Evolutionary conservation across 2,797 vertebrate species (phyloP).

Genomic region (Trachops cirrhosus): DNA sequence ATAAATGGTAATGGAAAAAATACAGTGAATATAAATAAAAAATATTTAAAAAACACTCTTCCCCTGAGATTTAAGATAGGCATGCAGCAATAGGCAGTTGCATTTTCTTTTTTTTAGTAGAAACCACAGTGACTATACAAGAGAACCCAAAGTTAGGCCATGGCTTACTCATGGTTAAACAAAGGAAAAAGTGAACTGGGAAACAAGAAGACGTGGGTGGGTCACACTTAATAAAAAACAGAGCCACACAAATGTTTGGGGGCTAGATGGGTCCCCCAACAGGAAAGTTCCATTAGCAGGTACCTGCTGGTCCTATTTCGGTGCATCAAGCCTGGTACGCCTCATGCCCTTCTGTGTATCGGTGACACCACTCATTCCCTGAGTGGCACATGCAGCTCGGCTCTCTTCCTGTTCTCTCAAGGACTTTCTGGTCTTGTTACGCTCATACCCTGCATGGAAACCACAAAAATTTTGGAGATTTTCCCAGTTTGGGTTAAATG

Average conservation of each 20-base stretch:
- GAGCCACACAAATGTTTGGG: background rate
- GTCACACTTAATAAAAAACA: background rate
- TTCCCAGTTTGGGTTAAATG: background rate
- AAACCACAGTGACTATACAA: background rate
- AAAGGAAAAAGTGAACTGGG: background rate
- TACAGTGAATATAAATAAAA: background rate
- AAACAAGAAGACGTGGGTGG: conserved; percentile 2
- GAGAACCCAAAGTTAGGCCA: background rate
- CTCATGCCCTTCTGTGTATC: background rate
- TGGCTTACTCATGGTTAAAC: background rate
- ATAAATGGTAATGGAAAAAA: background rate
- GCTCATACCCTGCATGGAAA: background rate
- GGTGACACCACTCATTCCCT: background rate
- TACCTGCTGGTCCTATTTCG: background rate
- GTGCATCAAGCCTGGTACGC: background rate
- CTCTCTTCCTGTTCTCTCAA: background rate
- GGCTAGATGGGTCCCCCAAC: background rate
- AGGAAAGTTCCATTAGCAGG: background rate
- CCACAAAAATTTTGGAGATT: background rate
- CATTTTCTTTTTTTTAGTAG: background rate
- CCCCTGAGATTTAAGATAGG: background rate
- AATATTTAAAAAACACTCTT: background rate
- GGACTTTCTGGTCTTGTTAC: background rate
- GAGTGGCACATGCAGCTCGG: background rate
- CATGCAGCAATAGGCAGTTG: no score